phyloP scores from a whole-genome alignment of 2,797 vertebrate species.

The Phrynocephalus forsythii region DNA sequence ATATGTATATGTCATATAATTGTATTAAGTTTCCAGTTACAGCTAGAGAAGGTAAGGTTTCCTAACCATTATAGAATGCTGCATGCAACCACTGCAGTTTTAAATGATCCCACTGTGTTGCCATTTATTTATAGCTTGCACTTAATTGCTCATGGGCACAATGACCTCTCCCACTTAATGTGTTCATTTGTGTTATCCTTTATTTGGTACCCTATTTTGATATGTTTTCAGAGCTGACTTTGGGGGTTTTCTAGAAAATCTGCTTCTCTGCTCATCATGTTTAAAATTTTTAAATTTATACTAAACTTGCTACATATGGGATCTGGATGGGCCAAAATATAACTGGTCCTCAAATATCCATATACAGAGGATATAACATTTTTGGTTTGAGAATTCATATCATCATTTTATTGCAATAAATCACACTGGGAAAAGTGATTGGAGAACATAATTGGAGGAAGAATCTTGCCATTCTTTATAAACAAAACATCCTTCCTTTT shows the following conservation, averaged over 20 bases:
- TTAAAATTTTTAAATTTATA: conserved; percentile 56
- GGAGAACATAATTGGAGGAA: conserved; percentile 21
- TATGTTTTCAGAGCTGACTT: conserved; percentile 71
- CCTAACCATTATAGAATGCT: conserved; percentile 79
- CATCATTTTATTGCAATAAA: conserved; percentile 4
- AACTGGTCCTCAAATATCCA: not conserved
- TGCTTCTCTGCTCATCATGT: conserved; percentile 44
- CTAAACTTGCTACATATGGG: conserved; percentile 51
- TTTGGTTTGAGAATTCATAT: not conserved
- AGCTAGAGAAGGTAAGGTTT: conserved; percentile 79
- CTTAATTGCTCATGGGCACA: conserved; percentile 78
- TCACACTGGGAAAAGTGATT: conserved; percentile 4
- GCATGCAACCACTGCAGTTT: conserved; percentile 78
- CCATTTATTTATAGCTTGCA: conserved; percentile 76
- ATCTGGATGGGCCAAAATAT: not conserved
- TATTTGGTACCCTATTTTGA: conserved; percentile 75
- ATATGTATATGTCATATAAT: conserved; percentile 5
- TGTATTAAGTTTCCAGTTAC: conserved; percentile 75
- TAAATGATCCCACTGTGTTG: conserved; percentile 72
- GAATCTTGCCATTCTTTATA: conserved; percentile 18
- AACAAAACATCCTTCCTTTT: conserved; percentile 37
- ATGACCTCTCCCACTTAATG: conserved; percentile 74
- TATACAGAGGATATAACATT: conserved; percentile 23
- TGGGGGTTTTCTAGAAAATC: conserved; percentile 55
- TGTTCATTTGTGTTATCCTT: conserved; percentile 79